phyloP scores from a whole-genome alignment of 2,797 vertebrate genomes.

The Crenichthys baileyi region DNA sequence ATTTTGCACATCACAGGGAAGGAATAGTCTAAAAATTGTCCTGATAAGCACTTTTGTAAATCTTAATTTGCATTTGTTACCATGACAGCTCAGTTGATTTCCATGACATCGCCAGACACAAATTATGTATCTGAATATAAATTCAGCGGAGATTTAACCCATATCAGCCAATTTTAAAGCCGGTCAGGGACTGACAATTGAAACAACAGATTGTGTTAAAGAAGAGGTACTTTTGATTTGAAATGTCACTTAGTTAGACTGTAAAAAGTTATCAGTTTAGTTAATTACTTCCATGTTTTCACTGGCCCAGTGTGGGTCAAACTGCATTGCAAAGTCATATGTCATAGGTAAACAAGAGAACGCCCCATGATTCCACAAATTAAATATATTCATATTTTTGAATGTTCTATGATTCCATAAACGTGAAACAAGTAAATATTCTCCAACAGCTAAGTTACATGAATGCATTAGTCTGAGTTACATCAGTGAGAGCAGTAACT shows the following conservation, averaged over 20 bases:
- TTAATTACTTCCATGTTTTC: not conserved
- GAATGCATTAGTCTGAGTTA: slow-evolving; percentile 9
- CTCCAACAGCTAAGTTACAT: slow-evolving; percentile 10
- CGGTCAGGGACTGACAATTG: not conserved
- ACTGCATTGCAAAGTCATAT: not conserved
- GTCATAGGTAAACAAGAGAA: not conserved
- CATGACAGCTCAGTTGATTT: slow-evolving; percentile 26
- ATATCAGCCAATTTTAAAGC: slow-evolving; percentile 2
- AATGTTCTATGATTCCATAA: not conserved
- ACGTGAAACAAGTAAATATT: not conserved
- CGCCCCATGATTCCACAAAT: too few species aligned
- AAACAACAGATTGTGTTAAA: not conserved
- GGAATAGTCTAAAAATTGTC: not conserved
- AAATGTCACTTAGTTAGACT: not conserved
- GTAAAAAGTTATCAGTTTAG: not conserved
- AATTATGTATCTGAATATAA: slow-evolving; percentile 25
- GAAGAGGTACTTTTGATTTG: not conserved
- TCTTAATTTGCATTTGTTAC: slow-evolving; percentile 35
- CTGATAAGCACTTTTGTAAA: not conserved
- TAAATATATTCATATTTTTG: not conserved
- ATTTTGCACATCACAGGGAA: not conserved
- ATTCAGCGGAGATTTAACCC: not conserved
- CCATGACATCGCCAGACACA: slow-evolving; percentile 17
- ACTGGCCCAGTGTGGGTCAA: not conserved
- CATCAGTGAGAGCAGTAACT: slow-evolving; percentile 17